Conservation (phyloP, 1,140 invertebrate genomes). For the Macrobrachium nipponense region DNA sequence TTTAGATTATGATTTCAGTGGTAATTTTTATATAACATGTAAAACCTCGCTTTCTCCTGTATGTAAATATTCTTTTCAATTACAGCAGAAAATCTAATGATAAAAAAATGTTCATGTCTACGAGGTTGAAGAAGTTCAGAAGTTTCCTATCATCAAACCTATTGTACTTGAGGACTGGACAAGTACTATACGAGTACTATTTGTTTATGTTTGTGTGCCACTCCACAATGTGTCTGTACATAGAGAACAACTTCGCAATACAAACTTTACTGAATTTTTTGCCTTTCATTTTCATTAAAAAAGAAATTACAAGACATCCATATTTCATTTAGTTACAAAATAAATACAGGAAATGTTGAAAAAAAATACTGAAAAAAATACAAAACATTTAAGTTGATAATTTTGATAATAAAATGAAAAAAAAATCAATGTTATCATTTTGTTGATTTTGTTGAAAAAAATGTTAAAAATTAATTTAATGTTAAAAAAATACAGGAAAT, state of each 20-base stretch:
- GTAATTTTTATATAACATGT: constrained; percentile 61
- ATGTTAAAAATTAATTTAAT: no score
- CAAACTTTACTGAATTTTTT: constrained; percentile 64
- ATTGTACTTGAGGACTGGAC: constrained; percentile 58
- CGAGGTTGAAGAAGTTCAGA: constrained; percentile 55
- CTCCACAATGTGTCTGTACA: constrained; percentile 62
- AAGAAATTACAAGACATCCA: no score
- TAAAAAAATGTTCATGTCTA: constrained; percentile 57
- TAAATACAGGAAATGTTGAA: no score
- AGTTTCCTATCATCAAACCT: constrained; percentile 54
- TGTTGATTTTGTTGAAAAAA: no score
- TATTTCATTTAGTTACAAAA: no score
- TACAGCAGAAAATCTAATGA: constrained; percentile 57
- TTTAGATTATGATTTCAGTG: constrained; percentile 53
- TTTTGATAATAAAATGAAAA: no score
- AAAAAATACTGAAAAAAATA: no score
- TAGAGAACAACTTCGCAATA: constrained; percentile 65
- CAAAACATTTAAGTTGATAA: no score
- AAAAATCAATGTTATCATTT: no score
- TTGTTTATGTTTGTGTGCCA: constrained; percentile 60
- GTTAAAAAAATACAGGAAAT: no score
- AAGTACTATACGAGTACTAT: constrained; percentile 33
- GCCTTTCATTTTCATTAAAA: constrained; percentile 40
- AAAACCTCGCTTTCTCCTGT: constrained; percentile 60
- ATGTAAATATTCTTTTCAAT: constrained; percentile 60